Base-by-base conservation (phyloP, 2,113 vertebrate genomes). In the Clarias batrachus region DNA sequence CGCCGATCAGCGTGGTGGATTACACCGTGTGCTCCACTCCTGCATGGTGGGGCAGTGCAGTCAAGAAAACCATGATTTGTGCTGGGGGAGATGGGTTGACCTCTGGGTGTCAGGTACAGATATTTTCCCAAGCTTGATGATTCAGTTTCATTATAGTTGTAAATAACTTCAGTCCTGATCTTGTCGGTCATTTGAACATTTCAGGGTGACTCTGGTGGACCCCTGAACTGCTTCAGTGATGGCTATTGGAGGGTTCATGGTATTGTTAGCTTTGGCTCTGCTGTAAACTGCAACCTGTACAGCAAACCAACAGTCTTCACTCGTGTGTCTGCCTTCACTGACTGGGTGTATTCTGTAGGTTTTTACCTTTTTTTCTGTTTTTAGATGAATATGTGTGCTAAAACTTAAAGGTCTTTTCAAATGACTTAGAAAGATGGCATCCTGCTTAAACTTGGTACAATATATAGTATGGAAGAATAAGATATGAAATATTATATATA, bases 291-390 rank as follows among this genome's bases (percentile, higher is more conserved):
- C 90, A 95, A 94, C 91, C 91, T 91, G 56, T 48, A 65, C 66
- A 74, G 17, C 1, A 95, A 94, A 65, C 93, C 93, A 81, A 95
- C 94, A 0, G 93, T 95, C 86, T 95, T 94, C 91, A 94, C 92
- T 86, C 88, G 92, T 62, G 94, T 95, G 9, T 94, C 95, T 16
- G 92, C 86, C 81, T 96, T 90, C 37, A 0, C 21, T 0, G 88
- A 93, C 30, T 95, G 95, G 94, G 93, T 95, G 23, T 79, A 76
- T 77, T 83, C 60, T 0, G 92, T 96, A 90, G 95, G 93, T 52
- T 70, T 71, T 71, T 8, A 48, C 48, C 14, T 27, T 4, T 59
- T 68, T 57, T 70, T 74, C 0, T 78, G 12, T 59, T 70, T 14
- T 9, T 48, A 11, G 9, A n/a, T n/a, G 5, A 41, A n/a, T n/a